A percentile compares a stretch with the other conserved stretches of the same genome.
Evolutionary conservation across 2,113 vertebrate genomes (phyloP).

Genomic region (Spilogale gracilis): DNA sequence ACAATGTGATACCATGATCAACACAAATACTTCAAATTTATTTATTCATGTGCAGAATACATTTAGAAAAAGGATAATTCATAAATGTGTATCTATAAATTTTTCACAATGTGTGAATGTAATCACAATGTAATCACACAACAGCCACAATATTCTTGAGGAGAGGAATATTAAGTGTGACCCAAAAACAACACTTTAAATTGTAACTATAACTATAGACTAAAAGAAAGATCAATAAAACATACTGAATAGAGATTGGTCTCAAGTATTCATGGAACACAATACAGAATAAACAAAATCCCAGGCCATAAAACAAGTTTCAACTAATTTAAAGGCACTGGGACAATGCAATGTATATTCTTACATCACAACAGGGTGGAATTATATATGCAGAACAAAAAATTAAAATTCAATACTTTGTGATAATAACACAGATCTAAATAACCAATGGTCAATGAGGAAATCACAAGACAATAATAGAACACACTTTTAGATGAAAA

Average conservation of each 20-base stretch:
- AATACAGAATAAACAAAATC: background rate
- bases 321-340: background rate
- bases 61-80: background rate
- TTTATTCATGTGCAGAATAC: background rate
- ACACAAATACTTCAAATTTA: background rate
- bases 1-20: background rate
- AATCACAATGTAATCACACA: background rate
- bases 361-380: background rate
- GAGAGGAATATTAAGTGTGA: background rate
- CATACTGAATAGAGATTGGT: background rate
- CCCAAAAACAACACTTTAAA: background rate
- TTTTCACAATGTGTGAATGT: background rate
- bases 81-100: background rate
- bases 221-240: background rate
- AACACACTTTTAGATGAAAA: background rate
- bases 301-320: background rate
- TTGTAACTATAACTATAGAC: background rate
- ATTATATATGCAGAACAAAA: background rate
- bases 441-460: background rate
- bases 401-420: background rate
- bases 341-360: background rate
- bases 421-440: background rate
- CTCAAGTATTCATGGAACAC: background rate
- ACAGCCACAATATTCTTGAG: background rate
- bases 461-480: background rate